phyloP scores from a whole-genome alignment of 2,888 invertebrate species.

The Nomada ruficornis region DNA sequence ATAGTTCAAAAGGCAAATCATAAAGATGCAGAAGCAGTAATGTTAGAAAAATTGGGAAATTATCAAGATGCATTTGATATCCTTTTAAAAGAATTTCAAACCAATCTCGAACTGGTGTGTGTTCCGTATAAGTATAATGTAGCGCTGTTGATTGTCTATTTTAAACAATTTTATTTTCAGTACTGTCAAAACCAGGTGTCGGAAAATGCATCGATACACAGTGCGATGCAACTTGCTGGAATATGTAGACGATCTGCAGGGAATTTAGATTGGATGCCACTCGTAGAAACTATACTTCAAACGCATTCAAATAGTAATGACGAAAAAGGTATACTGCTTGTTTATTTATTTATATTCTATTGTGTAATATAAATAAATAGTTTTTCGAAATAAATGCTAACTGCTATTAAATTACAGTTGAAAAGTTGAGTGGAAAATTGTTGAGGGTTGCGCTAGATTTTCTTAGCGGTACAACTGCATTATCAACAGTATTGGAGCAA shows the following conservation, averaged over 20 bases:
- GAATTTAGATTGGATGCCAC: slow-evolving; percentile 82
- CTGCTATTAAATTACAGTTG: slow-evolving; percentile 67
- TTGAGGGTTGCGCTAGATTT: slow-evolving; percentile 81
- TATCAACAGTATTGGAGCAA: slow-evolving; percentile 87
- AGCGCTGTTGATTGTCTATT: slow-evolving; percentile 15
- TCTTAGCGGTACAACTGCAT: slow-evolving; percentile 82
- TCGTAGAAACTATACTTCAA: slow-evolving; percentile 80
- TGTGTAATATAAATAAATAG: not conserved
- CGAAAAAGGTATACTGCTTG: slow-evolving; percentile 68
- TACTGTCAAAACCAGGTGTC: slow-evolving; percentile 67
- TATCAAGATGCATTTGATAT: slow-evolving; percentile 89
- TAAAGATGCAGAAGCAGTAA: slow-evolving; percentile 89
- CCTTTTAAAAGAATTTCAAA: slow-evolving; percentile 84
- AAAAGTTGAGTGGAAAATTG: slow-evolving; percentile 78
- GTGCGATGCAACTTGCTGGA: slow-evolving; percentile 78
- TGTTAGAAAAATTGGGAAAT: slow-evolving; percentile 91
- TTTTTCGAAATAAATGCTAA: not conserved
- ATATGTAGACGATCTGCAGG: slow-evolving; percentile 82
- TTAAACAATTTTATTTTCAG: slow-evolving; percentile 50
- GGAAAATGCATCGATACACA: slow-evolving; percentile 75
- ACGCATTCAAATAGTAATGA: slow-evolving; percentile 74
- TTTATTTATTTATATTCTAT: not conserved
- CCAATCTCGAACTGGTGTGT: slow-evolving; percentile 77
- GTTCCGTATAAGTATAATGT: slow-evolving; percentile 40
- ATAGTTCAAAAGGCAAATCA: slow-evolving; percentile 88